Percentiles rank a stretch among this genome's conserved stretches.
Conservation (phyloP, 2,113 vertebrate genomes). For the Scopus umbretta region DNA sequence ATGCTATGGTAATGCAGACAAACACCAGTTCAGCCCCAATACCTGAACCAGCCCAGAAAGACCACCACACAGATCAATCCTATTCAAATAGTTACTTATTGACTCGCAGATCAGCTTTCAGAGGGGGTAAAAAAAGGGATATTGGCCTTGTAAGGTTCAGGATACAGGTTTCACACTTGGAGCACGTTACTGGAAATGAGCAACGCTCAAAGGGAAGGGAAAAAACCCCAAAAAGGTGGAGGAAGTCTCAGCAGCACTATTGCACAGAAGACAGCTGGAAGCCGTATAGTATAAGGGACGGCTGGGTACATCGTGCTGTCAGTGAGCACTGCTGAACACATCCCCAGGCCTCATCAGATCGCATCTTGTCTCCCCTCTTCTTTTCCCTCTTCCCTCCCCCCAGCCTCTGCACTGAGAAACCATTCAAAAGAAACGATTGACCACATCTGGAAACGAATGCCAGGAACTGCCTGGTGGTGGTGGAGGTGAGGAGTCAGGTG, state of each 20-base stretch:
- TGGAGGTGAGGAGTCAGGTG: neutral
- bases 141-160: neutral
- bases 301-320: neutral
- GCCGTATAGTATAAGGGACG: neutral
- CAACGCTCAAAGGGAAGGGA: neutral
- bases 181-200: neutral
- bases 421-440: neutral
- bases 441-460: neutral
- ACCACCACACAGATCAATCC: neutral
- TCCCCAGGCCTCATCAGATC: neutral
- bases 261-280: neutral
- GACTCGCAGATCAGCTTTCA: neutral
- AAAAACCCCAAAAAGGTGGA: neutral
- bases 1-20: neutral
- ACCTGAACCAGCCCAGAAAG: constrained; percentile 13
- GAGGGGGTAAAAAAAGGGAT: neutral
- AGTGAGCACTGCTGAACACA: neutral
- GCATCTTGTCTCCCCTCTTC: neutral
- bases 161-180: neutral
- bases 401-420: neutral
- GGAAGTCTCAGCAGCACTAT: neutral
- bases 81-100: neutral
- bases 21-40: constrained; percentile 17
- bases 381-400: neutral
- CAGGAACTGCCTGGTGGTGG: neutral